Percentiles rank a stretch among this genome's conserved stretches.
Evolutionary conservation across 1,140 invertebrate genomes (phyloP).

Genomic region (Drosophila arizonae): DNA sequence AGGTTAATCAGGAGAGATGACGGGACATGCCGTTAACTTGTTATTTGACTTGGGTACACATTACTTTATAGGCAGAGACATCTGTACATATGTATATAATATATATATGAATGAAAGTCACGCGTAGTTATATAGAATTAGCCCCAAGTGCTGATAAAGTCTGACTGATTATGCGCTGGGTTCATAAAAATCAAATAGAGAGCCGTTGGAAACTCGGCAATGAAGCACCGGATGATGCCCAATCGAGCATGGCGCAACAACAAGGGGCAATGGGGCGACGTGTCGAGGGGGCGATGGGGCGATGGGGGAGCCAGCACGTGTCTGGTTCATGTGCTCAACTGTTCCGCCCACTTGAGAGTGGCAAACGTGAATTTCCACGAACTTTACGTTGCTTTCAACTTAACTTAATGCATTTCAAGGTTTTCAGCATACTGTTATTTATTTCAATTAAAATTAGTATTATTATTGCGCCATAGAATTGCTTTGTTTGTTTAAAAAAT

Average conservation of each 20-base stretch:
- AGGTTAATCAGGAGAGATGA: too few relatives aligned
- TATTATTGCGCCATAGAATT: constrained; percentile 35
- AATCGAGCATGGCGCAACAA: too few relatives aligned
- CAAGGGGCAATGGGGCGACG: too few relatives aligned
- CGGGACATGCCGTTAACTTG: too few relatives aligned
- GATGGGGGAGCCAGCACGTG: constrained; percentile 28
- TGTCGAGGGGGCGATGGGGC: not conserved
- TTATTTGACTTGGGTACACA: too few relatives aligned
- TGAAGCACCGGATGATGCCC: constrained; percentile 20
- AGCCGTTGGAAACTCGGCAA: constrained; percentile 19
- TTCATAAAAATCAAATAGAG: constrained; percentile 18
- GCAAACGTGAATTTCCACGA: not conserved
- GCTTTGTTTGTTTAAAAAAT: constrained; percentile 46
- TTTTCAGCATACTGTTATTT: not conserved
- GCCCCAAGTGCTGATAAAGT: constrained; percentile 28
- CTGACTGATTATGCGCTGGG: constrained; percentile 18
- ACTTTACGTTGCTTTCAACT: not conserved
- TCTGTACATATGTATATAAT: too few relatives aligned
- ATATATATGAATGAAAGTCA: not conserved
- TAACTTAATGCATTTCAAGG: constrained; percentile 31
- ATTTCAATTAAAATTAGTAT: not conserved
- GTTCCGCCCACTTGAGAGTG: not conserved
- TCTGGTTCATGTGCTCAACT: constrained; percentile 3
- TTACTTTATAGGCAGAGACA: too few relatives aligned
- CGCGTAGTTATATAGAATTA: constrained; percentile 2